Base-by-base conservation (phyloP, 2,113 vertebrate species). In the Struthio camelus region DNA sequence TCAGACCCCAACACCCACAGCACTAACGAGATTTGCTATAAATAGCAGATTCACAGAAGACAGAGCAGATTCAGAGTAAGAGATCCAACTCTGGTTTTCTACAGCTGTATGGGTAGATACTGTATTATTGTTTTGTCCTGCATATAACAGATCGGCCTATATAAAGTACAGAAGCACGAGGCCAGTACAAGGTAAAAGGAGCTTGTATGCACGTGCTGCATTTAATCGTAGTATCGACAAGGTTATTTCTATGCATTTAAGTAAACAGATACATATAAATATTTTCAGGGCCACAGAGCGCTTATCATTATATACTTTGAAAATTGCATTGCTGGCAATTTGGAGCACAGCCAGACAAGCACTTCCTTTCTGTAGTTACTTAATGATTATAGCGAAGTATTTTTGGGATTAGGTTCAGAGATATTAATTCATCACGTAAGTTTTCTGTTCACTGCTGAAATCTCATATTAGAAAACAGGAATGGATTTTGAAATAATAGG, bases 341-440 rank as follows among this genome's bases (percentile, higher is more conserved):
- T 79, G 85, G 78, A 87, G 38, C 20, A 76, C 3, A 16, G 85
- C 56, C 85, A 95, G 78, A 59, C 10, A 87, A 64, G 38, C 61
- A 80, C 20, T 79, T 93, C 75, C 42, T 27, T 84, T 89, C 90
- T 91, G 42, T 10, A 95, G 61, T 62, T 79, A 72, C 61, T 82
- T 85, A 50, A 79, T 69, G 91, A n/a, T n/a, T n/a, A n/a, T n/a
- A n/a, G n/a, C n/a, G n/a, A 70, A 64, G 18, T 76, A 87, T 87
- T 94, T 91, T 79, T 79, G 87, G 81, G 58, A 82, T 82, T 91
- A 80, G 16, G 69, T 82, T 80, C 85, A 76, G 30, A 90, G 42
- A 42, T 58, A 84, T 7, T 66, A 91, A 67, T 87, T 84, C 3
- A 3, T 50, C 18, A 17, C 36, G 23, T 50, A 85, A 65, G 85